Evolutionary conservation across 2,113 vertebrate genomes (phyloP).

Genomic region (Vulpes lagopus): DNA sequence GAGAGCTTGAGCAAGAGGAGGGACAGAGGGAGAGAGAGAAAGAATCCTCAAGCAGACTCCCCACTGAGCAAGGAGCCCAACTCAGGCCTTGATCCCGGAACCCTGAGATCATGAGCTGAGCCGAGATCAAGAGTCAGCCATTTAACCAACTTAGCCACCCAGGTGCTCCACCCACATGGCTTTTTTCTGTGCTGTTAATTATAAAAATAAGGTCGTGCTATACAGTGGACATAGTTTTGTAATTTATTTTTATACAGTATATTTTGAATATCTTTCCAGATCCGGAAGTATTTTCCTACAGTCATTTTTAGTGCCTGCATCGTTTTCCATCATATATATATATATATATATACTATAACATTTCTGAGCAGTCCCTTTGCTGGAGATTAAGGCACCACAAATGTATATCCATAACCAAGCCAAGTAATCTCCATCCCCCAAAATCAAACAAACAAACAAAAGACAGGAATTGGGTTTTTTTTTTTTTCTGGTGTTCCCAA

Average conservation of each 20-base stretch:
- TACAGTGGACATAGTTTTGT: neutral
- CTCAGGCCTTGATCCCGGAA: neutral
- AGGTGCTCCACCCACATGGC: neutral
- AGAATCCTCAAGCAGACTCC: neutral
- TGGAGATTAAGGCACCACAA: neutral
- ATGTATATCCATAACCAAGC: neutral
- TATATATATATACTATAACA: neutral
- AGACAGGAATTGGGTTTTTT: neutral
- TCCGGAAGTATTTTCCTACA: conserved; percentile 7
- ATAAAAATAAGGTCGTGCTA: conserved; percentile 26
- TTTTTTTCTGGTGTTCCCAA: conserved; percentile 29
- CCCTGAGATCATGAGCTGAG: neutral
- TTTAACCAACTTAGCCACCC: neutral
- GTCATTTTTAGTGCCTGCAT: neutral
- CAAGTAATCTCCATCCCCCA: neutral
- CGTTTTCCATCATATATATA: neutral
- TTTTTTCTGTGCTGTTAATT: conserved; percentile 18
- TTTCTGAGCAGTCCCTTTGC: conserved; percentile 4
- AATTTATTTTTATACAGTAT: conserved; percentile 8
- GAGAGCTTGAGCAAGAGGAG: neutral
- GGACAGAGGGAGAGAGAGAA: neutral
- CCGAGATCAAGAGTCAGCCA: neutral
- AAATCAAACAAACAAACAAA: conserved; percentile 40
- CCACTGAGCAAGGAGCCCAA: neutral
- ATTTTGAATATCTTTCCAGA: conserved; percentile 20